phyloP scores from a whole-genome alignment of 2,888 invertebrate genomes.

The Euplexia lucipara region DNA sequence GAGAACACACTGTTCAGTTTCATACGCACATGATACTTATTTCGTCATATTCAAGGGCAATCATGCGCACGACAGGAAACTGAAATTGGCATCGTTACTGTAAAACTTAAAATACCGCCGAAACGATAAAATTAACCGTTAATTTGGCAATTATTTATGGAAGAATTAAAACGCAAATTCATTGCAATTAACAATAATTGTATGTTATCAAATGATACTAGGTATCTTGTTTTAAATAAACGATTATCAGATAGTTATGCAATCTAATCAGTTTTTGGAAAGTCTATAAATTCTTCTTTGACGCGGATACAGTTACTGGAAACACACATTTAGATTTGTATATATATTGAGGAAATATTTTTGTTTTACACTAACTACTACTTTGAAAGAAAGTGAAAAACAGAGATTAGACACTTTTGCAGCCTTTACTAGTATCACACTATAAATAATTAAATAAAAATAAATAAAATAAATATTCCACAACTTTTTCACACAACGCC shows the following conservation, averaged over 20 bases:
- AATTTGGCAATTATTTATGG: conserved; percentile 22
- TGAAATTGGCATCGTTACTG: conserved; percentile 45
- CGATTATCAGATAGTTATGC: conserved; percentile 18
- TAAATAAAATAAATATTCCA: too few species aligned
- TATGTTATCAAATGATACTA: conserved; percentile 25
- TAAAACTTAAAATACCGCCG: conserved; percentile 31
- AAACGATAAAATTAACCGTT: conserved; percentile 34
- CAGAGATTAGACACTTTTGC: too few species aligned
- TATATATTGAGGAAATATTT: background rate
- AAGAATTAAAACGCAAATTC: conserved; percentile 22
- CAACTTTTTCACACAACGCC: too few species aligned
- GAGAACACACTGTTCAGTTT: background rate
- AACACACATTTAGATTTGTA: background rate
- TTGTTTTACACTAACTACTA: too few species aligned
- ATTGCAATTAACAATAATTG: conserved; percentile 20
- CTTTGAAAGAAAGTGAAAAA: too few species aligned
- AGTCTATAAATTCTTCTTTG: conserved; percentile 24
- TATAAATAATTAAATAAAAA: too few species aligned
- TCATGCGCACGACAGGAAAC: conserved; percentile 45
- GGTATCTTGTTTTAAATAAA: conserved; percentile 21
- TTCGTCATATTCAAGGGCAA: conserved; percentile 47
- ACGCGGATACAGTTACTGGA: conserved; percentile 2
- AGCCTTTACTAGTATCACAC: too few species aligned
- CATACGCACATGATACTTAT: conserved; percentile 12
- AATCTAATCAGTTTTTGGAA: conserved; percentile 36